Conservation (phyloP, 92 coral and sea anemone species). For the Zoanthus sociatus region DNA sequence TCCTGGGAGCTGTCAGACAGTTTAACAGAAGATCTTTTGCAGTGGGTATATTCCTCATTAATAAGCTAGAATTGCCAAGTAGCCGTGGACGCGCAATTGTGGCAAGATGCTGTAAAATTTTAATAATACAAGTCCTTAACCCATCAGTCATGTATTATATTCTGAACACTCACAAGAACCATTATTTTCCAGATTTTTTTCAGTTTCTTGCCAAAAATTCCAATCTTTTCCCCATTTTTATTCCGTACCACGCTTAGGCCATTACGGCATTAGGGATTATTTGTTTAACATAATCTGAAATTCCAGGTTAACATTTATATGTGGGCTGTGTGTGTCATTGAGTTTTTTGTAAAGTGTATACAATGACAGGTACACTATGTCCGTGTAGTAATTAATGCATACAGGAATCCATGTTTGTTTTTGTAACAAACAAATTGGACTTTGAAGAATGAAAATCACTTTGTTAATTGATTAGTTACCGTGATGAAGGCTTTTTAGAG, state of each 20-base stretch:
- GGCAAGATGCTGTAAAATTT: conserved; percentile 20
- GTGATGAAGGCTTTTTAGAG: not conserved
- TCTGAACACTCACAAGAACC: conserved; percentile 4
- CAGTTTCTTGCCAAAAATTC: conserved; percentile 1
- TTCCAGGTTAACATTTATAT: not conserved
- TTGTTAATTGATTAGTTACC: not conserved
- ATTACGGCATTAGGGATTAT: too few relatives aligned
- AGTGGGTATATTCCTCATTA: conserved; percentile 1
- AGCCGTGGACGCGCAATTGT: not conserved
- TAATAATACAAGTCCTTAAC: not conserved
- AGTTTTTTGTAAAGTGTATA: not conserved
- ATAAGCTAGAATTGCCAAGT: conserved; percentile 10
- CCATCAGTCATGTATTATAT: not conserved
- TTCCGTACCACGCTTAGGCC: not conserved
- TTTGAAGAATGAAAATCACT: conserved; percentile 15
- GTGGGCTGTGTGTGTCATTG: conserved; percentile 3
- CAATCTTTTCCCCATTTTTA: not conserved
- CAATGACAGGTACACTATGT: not conserved
- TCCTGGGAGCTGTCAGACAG: conserved; percentile 21
- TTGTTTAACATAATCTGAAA: not conserved
- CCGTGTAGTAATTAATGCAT: not conserved
- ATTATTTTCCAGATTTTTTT: not conserved
- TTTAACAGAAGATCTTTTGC: conserved; percentile 23
- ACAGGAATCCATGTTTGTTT: not conserved
- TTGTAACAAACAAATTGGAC: conserved; percentile 2